Percentiles rank a stretch among this genome's conserved stretches.
Conservation (phyloP, 1,140 invertebrate genomes). For the Holcopasites calliopsidis region DNA sequence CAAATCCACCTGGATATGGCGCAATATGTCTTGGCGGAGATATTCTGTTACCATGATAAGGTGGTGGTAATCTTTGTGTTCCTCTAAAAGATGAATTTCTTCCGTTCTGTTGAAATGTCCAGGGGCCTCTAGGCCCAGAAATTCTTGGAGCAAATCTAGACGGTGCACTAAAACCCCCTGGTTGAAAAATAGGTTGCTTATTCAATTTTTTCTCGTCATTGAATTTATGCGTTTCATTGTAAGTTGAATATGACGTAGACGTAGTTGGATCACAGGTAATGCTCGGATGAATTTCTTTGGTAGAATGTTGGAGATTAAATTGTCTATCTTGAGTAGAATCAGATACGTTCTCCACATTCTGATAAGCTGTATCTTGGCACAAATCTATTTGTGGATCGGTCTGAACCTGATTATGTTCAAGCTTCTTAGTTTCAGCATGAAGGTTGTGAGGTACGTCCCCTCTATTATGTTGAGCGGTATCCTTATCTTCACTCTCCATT, state of each 20-base stretch:
- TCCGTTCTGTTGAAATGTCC: constrained; percentile 18
- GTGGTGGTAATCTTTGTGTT: constrained; percentile 37
- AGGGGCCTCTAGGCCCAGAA: background rate
- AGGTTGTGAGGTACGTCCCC: too few species aligned
- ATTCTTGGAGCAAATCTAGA: background rate
- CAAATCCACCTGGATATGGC: constrained; percentile 28
- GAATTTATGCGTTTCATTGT: background rate
- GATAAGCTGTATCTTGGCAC: background rate
- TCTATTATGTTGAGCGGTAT: background rate
- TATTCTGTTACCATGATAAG: constrained; percentile 14
- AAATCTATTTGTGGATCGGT: background rate
- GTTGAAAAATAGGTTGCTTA: constrained; percentile 4
- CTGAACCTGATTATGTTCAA: background rate
- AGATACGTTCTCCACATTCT: background rate
- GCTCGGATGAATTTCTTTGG: background rate
- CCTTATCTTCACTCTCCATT: background rate
- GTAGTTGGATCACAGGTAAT: background rate
- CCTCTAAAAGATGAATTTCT: constrained; percentile 13
- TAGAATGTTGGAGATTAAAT: background rate
- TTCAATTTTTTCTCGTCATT: background rate
- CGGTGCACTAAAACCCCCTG: background rate
- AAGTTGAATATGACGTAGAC: background rate
- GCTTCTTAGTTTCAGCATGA: background rate
- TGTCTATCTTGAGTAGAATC: background rate
- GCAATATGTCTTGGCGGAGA: background rate